Base-by-base conservation (phyloP, 2,797 vertebrate genomes). In the Psittacula derbiana region DNA sequence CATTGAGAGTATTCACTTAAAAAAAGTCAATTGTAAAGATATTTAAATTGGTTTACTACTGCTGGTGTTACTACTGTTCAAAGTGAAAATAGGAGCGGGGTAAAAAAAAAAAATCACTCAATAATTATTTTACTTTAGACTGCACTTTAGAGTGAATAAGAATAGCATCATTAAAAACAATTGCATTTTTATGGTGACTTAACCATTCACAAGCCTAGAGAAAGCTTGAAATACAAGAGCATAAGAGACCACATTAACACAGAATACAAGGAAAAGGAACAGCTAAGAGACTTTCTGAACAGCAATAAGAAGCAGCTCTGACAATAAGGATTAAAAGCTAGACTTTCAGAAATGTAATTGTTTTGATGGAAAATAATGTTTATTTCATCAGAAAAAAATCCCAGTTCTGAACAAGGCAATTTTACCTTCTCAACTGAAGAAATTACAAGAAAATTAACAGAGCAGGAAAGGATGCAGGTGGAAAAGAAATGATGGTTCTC, bases 311-410 rank as follows among this genome's bases (percentile, higher is more conserved):
- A 70, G 50, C 38, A 81, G 71, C 73, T 40, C 38, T 67, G 64
- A 69, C 88, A 65, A 85, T 18, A 75, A 92, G 46, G n/a, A 76
- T 65, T 65, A 57, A 86, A 93, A 70, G 28, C 10, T 15, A 57
- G 28, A 57, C 38, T 80, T 92, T 21, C 28, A 71, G 41, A 1
- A 71, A 25, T 16, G 8, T 10, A 61, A 36, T 52, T 66, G 53
- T 57, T 86, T 38, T 28, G 52, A 78, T 62, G 9, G 14, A 84
- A 83, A 83, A 28, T 20, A 83, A 92, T 0, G 4, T 24, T 6
- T 23, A 43, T 47, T 12, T 71, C 25, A 64, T 52, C 38, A 79
- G n/a, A 69, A 80, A 23, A 21, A 10, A 17, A 72, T 55, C 87
- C n/a, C 76, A 72, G 50, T 28, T 75, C 71, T 6, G 15, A 82